Evolutionary conservation across 2,113 vertebrate genomes (phyloP), one percentile per base, ranked within the genome.

Genomic region (Clinocottus analis): DNA sequence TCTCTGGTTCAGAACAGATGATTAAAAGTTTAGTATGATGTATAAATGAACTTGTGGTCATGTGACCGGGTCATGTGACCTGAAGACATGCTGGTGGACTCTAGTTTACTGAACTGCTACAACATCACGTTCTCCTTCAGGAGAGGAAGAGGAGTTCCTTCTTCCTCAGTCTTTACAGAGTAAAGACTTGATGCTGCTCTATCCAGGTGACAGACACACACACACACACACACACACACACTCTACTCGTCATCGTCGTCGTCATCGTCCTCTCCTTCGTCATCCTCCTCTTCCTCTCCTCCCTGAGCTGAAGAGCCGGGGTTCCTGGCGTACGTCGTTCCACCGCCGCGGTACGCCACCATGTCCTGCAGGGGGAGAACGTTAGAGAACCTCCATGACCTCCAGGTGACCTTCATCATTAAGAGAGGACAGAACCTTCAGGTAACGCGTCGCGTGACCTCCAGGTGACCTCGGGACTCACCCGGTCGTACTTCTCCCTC

Each of bases 401-500:
- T n/a, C n/a, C n/a, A n/a, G n/a, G n/a, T n/a, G 29, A 31, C 29
- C 29, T 31, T 31, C 29, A 31, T 31, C 29, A 31, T 31, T 31
- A 31, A 31, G 29, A 31, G 29, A 5, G 33, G 33, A 5, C 33
- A 33, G 33, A 33, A 33, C 33, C 33, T 33, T 33, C 33, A 5
- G 33, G 33, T 33, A 3, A 33, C 33, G 5, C 2, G 31, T 31
- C 31, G 5, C 31, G 5, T 31, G 31, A 31, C 31, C 31, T 31
- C 31, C 31, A 31, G 2, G 31, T 5, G 33, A 33, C 4, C 29
- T 31, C 1, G 33, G 33, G 33, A 33, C 49, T 55, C 31, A 93
- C 92, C 89, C 79, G 89, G 91, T 93, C 92, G 14, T 94, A 92
- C 78, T 93, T 94, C 90, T 94, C 91, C 4, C 91, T 62, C 29